Evolutionary conservation across 2,888 invertebrate species (phyloP), one percentile per base, ranked within the genome.

Genomic region (Iselma pallidipennis): DNA sequence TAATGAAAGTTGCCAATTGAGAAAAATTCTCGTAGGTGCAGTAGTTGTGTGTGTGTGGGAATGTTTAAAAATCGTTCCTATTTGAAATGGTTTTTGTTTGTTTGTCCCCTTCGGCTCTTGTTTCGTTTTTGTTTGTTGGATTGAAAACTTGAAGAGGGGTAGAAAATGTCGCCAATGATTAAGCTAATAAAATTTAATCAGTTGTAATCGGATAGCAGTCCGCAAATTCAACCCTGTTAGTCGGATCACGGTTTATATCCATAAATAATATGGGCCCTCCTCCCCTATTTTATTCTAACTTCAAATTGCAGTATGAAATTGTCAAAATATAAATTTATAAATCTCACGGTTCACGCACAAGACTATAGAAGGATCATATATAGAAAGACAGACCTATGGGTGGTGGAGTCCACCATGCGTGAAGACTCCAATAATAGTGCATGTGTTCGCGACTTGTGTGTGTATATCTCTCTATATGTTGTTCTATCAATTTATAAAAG

Each of bases 311-410:
- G 75, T 77, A 78, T 77, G 76, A 77, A 78, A 81, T 81, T 81
- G 81, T 81, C 81, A 82, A 82, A 82, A 82, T 82, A 81, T 80
- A 81, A 81, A 81, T 80, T 80, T 81, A 81, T 82, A 82, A 82
- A 82, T 82, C 81, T 81, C 80, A 81, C 78, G 81, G 80, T 78
- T 74, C 72, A 72, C 72, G 72, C 76, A 67, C 71, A 68, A 63
- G 71, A 70, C 70, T 63, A 70, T 45, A 45, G 4, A 37, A 23
- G 23, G 21, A 45, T 21, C 45, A 23, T 45, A n/a, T n/a, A 45
- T 45, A 45, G 21, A 45, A 21, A 45, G 59, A 63, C 63, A 66
- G 65, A 70, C 71, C 74, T 73, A 75, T 73, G 70, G 74, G 67
- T 78, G 78, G 69, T 75, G 23, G 19, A 45, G 45, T 45, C 45